Base-by-base conservation (phyloP, 2,113 vertebrate genomes). In the Heterocephalus glaber region DNA sequence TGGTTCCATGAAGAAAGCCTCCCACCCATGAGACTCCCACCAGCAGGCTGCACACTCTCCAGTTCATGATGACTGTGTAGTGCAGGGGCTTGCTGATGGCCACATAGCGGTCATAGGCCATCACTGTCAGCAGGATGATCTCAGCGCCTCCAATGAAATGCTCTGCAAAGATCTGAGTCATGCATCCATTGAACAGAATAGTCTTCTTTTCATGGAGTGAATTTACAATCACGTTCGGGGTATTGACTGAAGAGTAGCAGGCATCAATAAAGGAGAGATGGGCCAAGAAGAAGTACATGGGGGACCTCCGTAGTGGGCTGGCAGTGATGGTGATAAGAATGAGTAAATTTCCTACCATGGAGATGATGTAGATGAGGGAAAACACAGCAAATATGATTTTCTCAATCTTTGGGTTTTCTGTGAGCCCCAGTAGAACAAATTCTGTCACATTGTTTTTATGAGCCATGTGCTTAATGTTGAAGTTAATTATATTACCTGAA, bases 51-150 rank as follows among this genome's bases (percentile, higher is more conserved):
- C 98, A 97, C 0, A 79, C 10, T 0, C 0, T 5, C 58, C 3
- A 54, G 33, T 91, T 74, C 70, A 74, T 74, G 70, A 74, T 44
- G 38, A 38, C 22, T 26, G 70, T 12, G 2, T 74, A 74, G 63
- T 54, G 97, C 38, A 98, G 80, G 5, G 98, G 97, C 72, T 87
- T 95, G 89, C 98, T 98, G 63, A 98, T 92, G 33, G 98, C 98
- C 33, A 82, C 7, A 0, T 94, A 98, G 47, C 33, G 41, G 5
- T 98, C 96, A 0, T 97, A 98, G 3, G 98, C 98, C 98, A 98
- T 98, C 85, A 96, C 96, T 0, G 95, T 97, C 12, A 98, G 97
- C 26, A 98, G 81, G 84, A 96, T 98, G 26, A 86, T 84, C 41
- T 98, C 98, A 17, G 94, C 88, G n/a, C 89, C 96, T 68, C 94